phyloP scores from a whole-genome alignment of 1,140 invertebrate species.

The Cydia strobilella region DNA sequence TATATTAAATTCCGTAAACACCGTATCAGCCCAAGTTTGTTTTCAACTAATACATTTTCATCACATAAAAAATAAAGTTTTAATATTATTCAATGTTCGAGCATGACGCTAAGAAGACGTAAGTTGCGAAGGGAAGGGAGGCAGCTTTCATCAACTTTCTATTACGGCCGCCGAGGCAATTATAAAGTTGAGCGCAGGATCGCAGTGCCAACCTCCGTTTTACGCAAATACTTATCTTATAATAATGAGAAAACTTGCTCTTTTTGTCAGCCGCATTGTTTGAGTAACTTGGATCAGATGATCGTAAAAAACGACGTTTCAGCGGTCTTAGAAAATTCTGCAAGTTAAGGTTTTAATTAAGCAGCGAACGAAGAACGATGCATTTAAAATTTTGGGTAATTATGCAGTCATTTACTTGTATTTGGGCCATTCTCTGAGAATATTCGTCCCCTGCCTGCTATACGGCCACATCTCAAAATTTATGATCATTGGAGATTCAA shows the following conservation, averaged over 20 bases:
- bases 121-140: conserved; percentile 56
- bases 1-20: not conserved
- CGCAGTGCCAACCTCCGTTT: conserved; percentile 55
- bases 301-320: conserved; percentile 56
- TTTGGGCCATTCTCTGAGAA: too few species aligned
- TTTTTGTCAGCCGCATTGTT: conserved; percentile 48
- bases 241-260: conserved; percentile 76
- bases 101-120: conserved; percentile 38
- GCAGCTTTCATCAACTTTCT: conserved; percentile 76
- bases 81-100: conserved; percentile 25
- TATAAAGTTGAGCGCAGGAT: conserved; percentile 70
- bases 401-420: too few species aligned
- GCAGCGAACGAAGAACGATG: not conserved
- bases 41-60: conserved; percentile 16
- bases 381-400: too few species aligned
- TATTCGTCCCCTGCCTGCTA: too few species aligned
- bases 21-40: not conserved
- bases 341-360: conserved; percentile 57
- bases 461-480: too few species aligned
- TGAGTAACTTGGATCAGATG: conserved; percentile 61
- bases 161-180: conserved; percentile 75
- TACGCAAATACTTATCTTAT: conserved; percentile 72
- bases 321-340: not conserved
- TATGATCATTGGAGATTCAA: too few species aligned
- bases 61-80: conserved; percentile 23